phyloP scores from a whole-genome alignment of 2,113 vertebrate species.

The Serilophus lunatus region DNA sequence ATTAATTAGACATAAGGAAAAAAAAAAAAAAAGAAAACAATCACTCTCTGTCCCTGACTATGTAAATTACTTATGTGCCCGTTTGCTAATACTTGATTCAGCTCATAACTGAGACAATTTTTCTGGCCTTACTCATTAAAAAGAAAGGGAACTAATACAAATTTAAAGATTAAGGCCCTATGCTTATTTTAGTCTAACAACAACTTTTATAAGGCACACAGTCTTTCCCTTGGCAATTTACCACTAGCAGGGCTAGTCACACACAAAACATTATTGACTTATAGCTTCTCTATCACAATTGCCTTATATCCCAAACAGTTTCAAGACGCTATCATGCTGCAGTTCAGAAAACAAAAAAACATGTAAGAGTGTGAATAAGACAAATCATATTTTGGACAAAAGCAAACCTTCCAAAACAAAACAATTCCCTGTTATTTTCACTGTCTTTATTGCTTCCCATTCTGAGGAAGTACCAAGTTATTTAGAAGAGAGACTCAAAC shows the following conservation, averaged over 20 bases:
- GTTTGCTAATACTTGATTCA: not conserved
- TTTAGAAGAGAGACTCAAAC: not conserved
- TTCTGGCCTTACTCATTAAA: not conserved
- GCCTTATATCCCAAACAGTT: not conserved
- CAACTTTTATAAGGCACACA: not conserved
- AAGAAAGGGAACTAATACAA: not conserved
- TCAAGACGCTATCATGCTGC: not conserved
- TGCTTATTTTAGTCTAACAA: not conserved
- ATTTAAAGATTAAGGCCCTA: not conserved
- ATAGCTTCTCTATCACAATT: not conserved
- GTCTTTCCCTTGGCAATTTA: not conserved
- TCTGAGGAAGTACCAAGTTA: not conserved
- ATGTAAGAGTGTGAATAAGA: not conserved
- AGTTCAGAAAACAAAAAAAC: not conserved
- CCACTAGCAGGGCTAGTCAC: not conserved
- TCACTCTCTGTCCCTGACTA: not conserved
- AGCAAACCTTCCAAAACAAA: not conserved
- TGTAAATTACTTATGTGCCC: not conserved
- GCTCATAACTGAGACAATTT: not conserved
- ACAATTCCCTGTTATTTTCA: not conserved
- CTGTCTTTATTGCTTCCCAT: not conserved
- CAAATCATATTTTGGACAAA: not conserved
- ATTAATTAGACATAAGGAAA: not conserved
- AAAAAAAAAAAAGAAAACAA: not conserved
- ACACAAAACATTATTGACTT: not conserved